Evolutionary conservation across 2,888 invertebrate species (phyloP).

Genomic region (Drosophila fulvimacula): DNA sequence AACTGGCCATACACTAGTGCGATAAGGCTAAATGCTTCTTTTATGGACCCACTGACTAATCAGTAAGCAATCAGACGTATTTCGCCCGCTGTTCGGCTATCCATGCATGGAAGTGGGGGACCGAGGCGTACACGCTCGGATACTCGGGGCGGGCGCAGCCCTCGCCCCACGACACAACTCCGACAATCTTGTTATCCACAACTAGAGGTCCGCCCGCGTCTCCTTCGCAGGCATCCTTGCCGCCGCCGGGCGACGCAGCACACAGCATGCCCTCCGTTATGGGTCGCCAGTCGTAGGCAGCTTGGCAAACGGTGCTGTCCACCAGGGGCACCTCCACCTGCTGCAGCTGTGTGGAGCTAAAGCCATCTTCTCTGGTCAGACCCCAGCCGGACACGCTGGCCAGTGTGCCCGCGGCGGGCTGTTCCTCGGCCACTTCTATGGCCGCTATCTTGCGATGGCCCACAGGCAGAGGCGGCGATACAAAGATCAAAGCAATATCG

Average conservation of each 20-base stretch:
- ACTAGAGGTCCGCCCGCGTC: constrained; percentile 74
- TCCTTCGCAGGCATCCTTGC: constrained; percentile 75
- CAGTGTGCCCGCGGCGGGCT: constrained; percentile 52
- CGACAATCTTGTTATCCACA: constrained; percentile 44
- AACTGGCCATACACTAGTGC: constrained; percentile 13
- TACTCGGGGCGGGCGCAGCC: constrained; percentile 68
- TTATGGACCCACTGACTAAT: constrained; percentile 15
- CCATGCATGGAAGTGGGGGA: constrained; percentile 58
- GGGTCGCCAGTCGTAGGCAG: constrained; percentile 61
- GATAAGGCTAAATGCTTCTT: constrained; percentile 23
- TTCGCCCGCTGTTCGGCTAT: constrained; percentile 40
- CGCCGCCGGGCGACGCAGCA: constrained; percentile 62
- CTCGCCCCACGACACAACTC: constrained; percentile 77
- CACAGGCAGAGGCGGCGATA: constrained; percentile 61
- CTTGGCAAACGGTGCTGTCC: constrained; percentile 50
- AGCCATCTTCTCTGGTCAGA: constrained; percentile 56
- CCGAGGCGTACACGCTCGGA: constrained; percentile 73
- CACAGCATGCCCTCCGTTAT: constrained; percentile 73
- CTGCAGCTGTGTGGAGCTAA: constrained; percentile 52
- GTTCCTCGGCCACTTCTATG: constrained; percentile 48
- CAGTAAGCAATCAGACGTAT: constrained; percentile 2
- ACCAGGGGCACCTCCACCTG: constrained; percentile 68
- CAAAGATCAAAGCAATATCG: constrained; percentile 86
- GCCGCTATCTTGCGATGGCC: constrained; percentile 46
- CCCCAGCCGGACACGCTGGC: constrained; percentile 79